Evolutionary conservation across 2,113 vertebrate species (phyloP).

Genomic region (Oryctolagus cuniculus): DNA sequence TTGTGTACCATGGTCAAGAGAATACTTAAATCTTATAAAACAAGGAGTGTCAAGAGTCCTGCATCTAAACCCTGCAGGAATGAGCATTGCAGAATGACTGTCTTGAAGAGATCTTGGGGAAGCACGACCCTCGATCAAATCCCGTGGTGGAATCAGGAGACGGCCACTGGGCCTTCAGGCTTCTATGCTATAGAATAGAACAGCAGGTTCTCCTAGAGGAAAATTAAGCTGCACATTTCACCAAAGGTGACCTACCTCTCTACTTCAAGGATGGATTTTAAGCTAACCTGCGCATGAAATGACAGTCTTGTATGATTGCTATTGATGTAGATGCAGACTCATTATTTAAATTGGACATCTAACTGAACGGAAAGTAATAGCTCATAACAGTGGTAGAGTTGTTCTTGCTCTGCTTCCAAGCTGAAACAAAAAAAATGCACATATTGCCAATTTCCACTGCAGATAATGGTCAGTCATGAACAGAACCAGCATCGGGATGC

Average conservation of each 20-base stretch:
- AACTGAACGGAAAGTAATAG: background rate
- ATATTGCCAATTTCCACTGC: background rate
- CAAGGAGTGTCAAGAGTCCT: background rate
- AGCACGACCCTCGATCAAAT: background rate
- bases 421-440: background rate
- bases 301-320: background rate
- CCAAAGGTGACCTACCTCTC: background rate
- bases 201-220: background rate
- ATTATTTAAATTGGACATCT: background rate
- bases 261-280: background rate
- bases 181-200: background rate
- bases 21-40: background rate
- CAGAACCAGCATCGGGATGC: background rate
- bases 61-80: background rate
- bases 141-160: background rate
- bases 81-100: accelerated
- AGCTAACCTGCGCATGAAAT: background rate
- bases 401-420: background rate
- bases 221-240: background rate
- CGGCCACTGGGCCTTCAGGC: background rate
- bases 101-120: background rate
- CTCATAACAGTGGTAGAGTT: background rate
- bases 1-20: background rate
- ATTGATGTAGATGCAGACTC: background rate
- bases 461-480: background rate